Evolutionary conservation across 2,113 vertebrate genomes (phyloP).

Genomic region (Trematomus loennbergii): DNA sequence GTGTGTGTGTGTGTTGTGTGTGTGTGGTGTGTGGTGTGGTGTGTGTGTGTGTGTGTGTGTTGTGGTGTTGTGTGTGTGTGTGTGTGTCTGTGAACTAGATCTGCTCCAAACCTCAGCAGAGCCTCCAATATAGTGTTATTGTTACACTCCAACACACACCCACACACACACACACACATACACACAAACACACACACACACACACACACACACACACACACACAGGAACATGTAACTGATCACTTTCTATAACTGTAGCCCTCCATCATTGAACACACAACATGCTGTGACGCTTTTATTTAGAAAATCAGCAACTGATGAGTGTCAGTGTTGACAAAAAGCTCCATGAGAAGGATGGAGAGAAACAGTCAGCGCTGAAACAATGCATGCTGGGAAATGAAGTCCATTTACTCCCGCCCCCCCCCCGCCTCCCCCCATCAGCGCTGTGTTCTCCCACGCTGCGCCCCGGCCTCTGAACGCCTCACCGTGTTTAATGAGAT

Average conservation of each 20-base stretch:
- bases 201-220: no score
- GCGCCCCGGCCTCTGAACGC: slow-evolving; percentile 85
- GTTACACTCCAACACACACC: no score
- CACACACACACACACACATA: not conserved
- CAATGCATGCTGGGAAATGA: slow-evolving; percentile 36
- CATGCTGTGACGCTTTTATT: no score
- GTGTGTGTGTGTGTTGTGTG: no score
- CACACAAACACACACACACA: slow-evolving; percentile 1
- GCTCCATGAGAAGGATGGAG: no score
- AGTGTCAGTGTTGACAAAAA: no score
- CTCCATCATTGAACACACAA: no score
- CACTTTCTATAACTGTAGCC: no score
- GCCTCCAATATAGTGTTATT: not conserved
- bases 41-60: no score
- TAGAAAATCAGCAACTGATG: no score
- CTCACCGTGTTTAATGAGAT: slow-evolving; percentile 98
- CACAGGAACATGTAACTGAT: not conserved
- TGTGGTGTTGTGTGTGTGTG: no score
- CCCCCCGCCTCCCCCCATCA: not conserved
- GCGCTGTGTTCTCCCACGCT: slow-evolving; percentile 44
- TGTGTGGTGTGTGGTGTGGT: no score
- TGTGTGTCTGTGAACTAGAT: not conserved
- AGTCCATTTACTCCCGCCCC: not conserved
- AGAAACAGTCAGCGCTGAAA: not conserved
- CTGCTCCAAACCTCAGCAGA: not conserved